Percentiles rank a stretch among this genome's conserved stretches.
These are phyloP conservation scores for Paradoxurus hermaphroditus DNA, from an alignment of 2,113 vertebrate species.

Conservation along the genomic window DNA sequence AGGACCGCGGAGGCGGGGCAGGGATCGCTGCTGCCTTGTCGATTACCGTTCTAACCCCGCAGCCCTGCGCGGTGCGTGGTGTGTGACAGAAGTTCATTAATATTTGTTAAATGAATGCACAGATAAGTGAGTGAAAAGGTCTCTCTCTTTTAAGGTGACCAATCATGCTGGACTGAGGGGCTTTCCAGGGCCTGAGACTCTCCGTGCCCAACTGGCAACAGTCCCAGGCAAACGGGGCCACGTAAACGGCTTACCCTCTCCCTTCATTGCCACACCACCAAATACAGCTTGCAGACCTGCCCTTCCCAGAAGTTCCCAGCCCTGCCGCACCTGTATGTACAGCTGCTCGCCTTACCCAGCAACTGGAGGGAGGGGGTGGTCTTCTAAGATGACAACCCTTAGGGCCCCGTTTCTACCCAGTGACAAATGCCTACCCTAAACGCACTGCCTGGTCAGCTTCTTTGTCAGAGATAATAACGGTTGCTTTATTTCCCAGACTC, in stretches of 20 bases:
- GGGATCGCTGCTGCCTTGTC: not conserved
- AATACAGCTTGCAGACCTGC: not conserved
- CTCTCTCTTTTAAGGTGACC: not conserved
- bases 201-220: not conserved
- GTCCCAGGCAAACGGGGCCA: not conserved
- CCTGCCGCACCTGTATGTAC: not conserved
- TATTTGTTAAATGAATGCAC: not conserved
- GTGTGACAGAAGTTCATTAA: not conserved
- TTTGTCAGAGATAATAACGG: not conserved
- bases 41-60: not conserved
- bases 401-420: not conserved
- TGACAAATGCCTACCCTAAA: not conserved
- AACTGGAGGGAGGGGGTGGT: not conserved
- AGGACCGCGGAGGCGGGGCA: not conserved
- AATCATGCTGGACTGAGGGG: not conserved
- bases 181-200: not conserved
- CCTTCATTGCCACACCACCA: not conserved
- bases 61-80: not conserved
- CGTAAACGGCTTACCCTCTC: not conserved
- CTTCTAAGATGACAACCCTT: not conserved
- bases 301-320: not conserved
- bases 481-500: slow-evolving; percentile 33
- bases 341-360: not conserved
- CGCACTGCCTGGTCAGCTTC: not conserved
- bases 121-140: not conserved